Base-by-base conservation (phyloP, 2,113 vertebrate species). In the Pogonocichla stellata region DNA sequence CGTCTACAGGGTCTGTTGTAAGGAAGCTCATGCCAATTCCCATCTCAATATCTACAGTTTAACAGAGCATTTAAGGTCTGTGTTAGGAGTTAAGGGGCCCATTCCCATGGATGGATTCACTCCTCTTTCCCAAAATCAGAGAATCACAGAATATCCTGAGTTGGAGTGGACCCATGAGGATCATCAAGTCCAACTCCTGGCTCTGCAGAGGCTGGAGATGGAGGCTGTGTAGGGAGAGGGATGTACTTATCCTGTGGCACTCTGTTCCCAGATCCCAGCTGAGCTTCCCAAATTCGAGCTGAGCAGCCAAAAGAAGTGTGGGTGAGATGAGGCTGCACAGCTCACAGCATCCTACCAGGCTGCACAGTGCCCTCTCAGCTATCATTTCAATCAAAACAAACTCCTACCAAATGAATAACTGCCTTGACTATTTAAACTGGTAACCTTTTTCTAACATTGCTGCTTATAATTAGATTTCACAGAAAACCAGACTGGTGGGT, bases 381-480 rank as follows among this genome's bases (percentile, higher is more conserved):
- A 86, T 42, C 73, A 38, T 71, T 92, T 79, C 86, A 64, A 79
- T 42, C 86, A 60, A 78, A 96, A 86, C 31, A 74, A 67, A 47
- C 33, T 12, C 42, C n/a, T 51, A 51, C 10, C 58, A 69, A 83
- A 77, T 56, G 31, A 95, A 40, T 77, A 80, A 90, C 89, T 47
- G 71, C 77, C 84, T 65, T 81, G 70, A 82, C 74, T 73, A 66
- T 79, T 82, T 85, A 89, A 88, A 87, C 48, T 19, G 34, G 62
- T 92, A 87, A 85, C 78, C 54, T 91, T 87, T 80, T 70, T 45
- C 72, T 82, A 87, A 91, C 53, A 14, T 65, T 58, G 74, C 81
- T 91, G 78, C 74, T 94, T 60, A 79, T 86, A 95, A 94, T 96
- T 91, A 91, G 69, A 94, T 95, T 94, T 97, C 91, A 79, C 93